These are phyloP conservation scores for Poicephalus gulielmi DNA, from an alignment of 2,113 vertebrate species.

Conservation along the genomic window DNA sequence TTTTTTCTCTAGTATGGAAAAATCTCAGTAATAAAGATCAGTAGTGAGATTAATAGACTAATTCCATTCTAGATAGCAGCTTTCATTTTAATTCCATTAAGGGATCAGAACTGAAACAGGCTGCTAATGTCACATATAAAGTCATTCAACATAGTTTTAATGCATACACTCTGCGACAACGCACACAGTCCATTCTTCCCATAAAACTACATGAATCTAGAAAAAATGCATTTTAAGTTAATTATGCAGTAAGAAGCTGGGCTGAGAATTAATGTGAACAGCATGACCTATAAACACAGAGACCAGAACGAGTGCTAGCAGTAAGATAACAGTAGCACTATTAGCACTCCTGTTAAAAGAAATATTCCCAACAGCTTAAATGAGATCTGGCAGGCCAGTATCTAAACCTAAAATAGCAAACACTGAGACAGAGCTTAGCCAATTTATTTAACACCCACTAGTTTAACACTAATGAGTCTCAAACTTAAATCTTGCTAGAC, in stretches of 20 bases:
- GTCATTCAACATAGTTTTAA: background rate
- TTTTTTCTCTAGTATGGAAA: background rate
- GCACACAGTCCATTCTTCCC: background rate
- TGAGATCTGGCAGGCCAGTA: background rate
- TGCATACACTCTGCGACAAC: background rate
- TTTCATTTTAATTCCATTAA: constrained; percentile 51
- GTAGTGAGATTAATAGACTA: constrained; percentile 16
- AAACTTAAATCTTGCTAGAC: background rate
- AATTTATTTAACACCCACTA: background rate
- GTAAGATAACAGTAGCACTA: background rate
- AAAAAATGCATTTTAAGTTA: background rate
- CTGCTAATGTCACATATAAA: background rate
- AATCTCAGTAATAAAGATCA: background rate
- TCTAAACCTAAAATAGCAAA: background rate
- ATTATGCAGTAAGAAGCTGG: background rate
- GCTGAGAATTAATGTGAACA: background rate
- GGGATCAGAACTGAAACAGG: constrained; percentile 13
- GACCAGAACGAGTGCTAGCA: background rate
- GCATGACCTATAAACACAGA: background rate
- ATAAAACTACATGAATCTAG: background rate
- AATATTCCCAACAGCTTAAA: background rate
- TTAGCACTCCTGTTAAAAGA: background rate
- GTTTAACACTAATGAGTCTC: background rate
- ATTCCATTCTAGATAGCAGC: constrained; percentile 26
- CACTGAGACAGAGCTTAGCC: background rate